Base-by-base conservation (phyloP, 2,888 invertebrate genomes). In the Phalera bucephala region DNA sequence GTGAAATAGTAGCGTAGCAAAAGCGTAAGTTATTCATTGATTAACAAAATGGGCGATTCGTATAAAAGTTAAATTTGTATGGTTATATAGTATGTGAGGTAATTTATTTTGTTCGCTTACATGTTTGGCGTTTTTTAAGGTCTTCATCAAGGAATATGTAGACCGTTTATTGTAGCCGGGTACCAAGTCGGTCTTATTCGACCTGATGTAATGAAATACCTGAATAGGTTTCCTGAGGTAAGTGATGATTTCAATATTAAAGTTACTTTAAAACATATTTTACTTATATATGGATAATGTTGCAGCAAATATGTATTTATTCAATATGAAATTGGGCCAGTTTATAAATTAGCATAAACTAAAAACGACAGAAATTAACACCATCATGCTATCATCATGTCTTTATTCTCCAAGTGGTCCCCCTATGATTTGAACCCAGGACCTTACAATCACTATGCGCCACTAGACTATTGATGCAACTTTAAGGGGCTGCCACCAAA, bases 161-260 rank as follows among this genome's bases (percentile, higher is more conserved):
- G 94, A 72, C 97, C 97, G 31, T 97, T 98, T 79, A 91, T 96
- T 55, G 95, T 97, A 32, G 95, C 95, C 72, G 96, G 95, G 36
- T 94, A 95, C 70, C 96, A 97, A 91, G 96, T 98, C 38, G 98
- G 98, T 43, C 89, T 97, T 48, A 93, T 98, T 57, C 92, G 95
- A 58, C 94, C 95, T 33, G 95, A 97, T 90, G 95, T 97, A 37
- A 92, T 95, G 85, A 93, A 94, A 78, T 93, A 96, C 72, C 91
- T 97, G 45, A 87, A 93, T 50, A 93, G 93, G 78, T 96, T 94
- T 80, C 96, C 97, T 26, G 94, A 96, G 91, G 95, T 95, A 88
- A 85, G 52, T 38, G 30, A n/a, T 22, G 12, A 28, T 31, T 31
- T 39, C 23, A 19, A 6, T 15, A 28, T 12, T 20, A 7, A 12